A percentile compares a stretch with the other conserved stretches of the same genome.
Conservation (phyloP, 2,113 vertebrate species). For the Poicephalus gulielmi region DNA sequence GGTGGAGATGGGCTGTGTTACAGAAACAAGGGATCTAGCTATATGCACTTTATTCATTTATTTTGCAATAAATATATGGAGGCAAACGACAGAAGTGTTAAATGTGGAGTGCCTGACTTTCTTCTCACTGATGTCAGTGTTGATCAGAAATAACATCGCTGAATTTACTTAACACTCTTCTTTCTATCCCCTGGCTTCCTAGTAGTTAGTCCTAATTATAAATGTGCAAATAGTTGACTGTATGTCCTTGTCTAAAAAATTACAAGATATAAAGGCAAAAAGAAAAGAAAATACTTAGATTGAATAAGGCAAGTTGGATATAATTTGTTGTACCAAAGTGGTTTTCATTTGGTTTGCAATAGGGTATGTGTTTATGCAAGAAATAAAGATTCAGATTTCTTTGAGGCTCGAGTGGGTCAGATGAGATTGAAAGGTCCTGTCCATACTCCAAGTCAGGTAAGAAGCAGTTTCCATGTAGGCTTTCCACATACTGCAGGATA, state of each 20-base stretch:
- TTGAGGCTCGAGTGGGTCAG: not conserved
- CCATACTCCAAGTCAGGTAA: not conserved
- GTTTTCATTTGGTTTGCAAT: not conserved
- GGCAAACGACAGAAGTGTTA: not conserved
- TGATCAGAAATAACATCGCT: not conserved
- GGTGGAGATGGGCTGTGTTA: not conserved
- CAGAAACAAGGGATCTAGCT: not conserved
- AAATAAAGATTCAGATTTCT: not conserved
- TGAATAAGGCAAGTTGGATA: not conserved
- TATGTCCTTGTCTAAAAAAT: not conserved
- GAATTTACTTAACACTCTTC: not conserved
- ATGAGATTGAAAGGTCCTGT: not conserved
- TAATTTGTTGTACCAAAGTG: not conserved
- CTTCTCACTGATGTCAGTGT: not conserved
- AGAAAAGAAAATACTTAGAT: not conserved
- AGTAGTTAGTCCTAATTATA: not conserved
- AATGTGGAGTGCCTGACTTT: not conserved
- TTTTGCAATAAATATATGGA: not conserved
- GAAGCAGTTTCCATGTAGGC: not conserved
- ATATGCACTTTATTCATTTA: not conserved
- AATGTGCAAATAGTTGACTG: not conserved
- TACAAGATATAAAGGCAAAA: not conserved
- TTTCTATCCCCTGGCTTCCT: not conserved
- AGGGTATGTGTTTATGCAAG: not conserved
- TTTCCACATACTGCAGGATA: not conserved